phyloP scores from a whole-genome alignment of 2,797 vertebrate genomes.

The Tenualosa ilisha region DNA sequence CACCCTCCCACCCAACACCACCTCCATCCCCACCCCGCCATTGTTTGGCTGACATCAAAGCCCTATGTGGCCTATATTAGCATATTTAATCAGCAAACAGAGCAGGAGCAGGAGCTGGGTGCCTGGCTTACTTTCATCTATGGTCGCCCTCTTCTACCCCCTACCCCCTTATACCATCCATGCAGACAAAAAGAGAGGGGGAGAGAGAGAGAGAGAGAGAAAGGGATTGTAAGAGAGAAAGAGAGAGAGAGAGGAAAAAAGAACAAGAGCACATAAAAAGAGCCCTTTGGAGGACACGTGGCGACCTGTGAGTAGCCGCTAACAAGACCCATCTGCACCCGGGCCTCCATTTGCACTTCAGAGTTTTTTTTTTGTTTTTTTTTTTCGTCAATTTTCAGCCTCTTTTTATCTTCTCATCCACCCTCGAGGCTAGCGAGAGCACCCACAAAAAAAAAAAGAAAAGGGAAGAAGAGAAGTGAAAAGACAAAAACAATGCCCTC shows the following conservation, averaged over 20 bases:
- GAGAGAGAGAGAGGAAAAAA: constrained; percentile 17
- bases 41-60: constrained; percentile 92
- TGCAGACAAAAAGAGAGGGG: constrained; percentile 9
- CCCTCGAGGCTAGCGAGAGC: constrained; percentile 45
- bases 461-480: not conserved
- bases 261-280: constrained; percentile 48
- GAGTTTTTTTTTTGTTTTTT: constrained; percentile 51
- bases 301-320: constrained; percentile 62
- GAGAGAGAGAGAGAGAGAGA: not conserved
- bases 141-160: constrained; percentile 43
- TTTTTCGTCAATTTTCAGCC: constrained; percentile 54
- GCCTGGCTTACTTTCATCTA: constrained; percentile 68
- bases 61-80: constrained; percentile 78
- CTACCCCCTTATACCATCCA: constrained; percentile 49
- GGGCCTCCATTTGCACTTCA: constrained; percentile 66
- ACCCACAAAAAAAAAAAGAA: not conserved
- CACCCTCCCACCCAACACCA: constrained; percentile 68
- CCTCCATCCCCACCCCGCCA: constrained; percentile 75
- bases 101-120: constrained; percentile 58
- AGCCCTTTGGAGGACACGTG: constrained; percentile 48
- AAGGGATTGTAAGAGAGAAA: not conserved
- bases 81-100: constrained; percentile 91
- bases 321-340: constrained; percentile 68
- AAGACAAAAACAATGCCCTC: not conserved
- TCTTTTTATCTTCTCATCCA: constrained; percentile 47